Evolutionary conservation across 2,888 invertebrate genomes (phyloP).

Genomic region (Phymatocera aterrima): DNA sequence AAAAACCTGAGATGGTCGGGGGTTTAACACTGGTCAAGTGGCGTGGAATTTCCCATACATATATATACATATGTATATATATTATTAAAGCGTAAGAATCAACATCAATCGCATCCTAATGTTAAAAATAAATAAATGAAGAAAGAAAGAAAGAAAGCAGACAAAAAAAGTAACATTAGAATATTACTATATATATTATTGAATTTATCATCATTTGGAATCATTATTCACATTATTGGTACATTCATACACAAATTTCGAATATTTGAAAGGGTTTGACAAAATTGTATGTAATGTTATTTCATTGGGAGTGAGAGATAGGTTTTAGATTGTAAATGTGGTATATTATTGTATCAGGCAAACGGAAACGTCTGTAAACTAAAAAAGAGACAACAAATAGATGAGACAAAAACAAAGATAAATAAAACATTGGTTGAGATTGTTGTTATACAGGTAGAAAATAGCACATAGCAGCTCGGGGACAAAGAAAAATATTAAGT

Average conservation of each 20-base stretch:
- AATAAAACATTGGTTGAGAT: conserved; percentile 55
- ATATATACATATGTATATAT: too few relatives aligned
- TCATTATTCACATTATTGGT: conserved; percentile 44
- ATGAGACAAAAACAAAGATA: conserved; percentile 45
- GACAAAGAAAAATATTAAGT: conserved; percentile 68
- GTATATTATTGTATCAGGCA: conserved; percentile 71
- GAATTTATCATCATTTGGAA: conserved; percentile 53
- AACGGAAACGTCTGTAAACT: conserved; percentile 60
- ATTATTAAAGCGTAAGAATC: conserved; percentile 35
- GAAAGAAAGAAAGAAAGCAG: neutral
- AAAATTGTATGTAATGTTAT: conserved; percentile 70
- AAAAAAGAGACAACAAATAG: conserved; percentile 54
- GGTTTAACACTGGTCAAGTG: too few relatives aligned
- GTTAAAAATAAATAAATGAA: neutral
- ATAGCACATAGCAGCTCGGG: conserved; percentile 69
- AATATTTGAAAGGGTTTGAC: conserved; percentile 61
- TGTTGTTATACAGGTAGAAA: conserved; percentile 67
- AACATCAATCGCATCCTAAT: conserved; percentile 35
- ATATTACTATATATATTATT: conserved; percentile 34
- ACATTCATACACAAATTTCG: conserved; percentile 32
- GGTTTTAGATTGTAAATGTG: conserved; percentile 68
- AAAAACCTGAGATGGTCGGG: too few relatives aligned
- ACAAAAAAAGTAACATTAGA: conserved; percentile 9
- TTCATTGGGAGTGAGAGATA: conserved; percentile 68
- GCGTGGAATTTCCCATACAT: too few relatives aligned